A percentile compares a stretch with the other conserved stretches of the same genome.
These are phyloP conservation scores for Dasysyrphus tricinctus DNA, from an alignment of 2,888 invertebrate genomes.

Conservation along the genomic window DNA sequence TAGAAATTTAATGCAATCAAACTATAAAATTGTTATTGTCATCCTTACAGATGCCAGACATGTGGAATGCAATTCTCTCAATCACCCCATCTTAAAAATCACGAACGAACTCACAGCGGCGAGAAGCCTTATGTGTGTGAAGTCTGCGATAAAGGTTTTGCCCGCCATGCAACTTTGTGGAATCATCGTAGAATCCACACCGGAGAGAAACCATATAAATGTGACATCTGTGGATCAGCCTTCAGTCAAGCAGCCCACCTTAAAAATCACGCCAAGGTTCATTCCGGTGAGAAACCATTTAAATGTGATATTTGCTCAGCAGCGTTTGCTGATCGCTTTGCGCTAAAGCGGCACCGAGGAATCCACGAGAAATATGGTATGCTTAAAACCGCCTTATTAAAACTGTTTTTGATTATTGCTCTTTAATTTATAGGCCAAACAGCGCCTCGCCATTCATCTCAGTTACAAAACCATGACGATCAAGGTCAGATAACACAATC, in stretches of 20 bases:
- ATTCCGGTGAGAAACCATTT: constrained; percentile 92
- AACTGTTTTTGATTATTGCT: not conserved
- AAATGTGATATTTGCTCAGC: constrained; percentile 93
- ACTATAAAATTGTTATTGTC: not conserved
- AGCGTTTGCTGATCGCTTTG: constrained; percentile 94
- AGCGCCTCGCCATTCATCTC: constrained; percentile 84
- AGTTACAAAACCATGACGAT: constrained; percentile 74
- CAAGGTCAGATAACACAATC: constrained; percentile 76
- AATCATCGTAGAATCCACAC: constrained; percentile 95
- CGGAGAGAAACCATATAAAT: constrained; percentile 87
- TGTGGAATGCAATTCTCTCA: constrained; percentile 96
- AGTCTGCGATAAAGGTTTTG: constrained; percentile 94
- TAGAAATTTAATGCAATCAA: not conserved
- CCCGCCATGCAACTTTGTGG: constrained; percentile 94
- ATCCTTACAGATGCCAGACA: constrained; percentile 88
- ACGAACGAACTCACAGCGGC: constrained; percentile 94
- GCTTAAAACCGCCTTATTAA: constrained; percentile 1
- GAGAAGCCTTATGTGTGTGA: constrained; percentile 95
- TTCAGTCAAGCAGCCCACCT: constrained; percentile 95
- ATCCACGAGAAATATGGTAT: constrained; percentile 94
- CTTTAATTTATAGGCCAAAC: constrained; percentile 80
- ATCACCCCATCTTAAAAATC: constrained; percentile 94
- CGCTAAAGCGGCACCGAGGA: constrained; percentile 92
- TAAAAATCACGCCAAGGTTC: constrained; percentile 94
- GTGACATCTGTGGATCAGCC: constrained; percentile 94